Conservation (phyloP, 2,888 invertebrate species). For the Synanthedon tipuliformis region DNA sequence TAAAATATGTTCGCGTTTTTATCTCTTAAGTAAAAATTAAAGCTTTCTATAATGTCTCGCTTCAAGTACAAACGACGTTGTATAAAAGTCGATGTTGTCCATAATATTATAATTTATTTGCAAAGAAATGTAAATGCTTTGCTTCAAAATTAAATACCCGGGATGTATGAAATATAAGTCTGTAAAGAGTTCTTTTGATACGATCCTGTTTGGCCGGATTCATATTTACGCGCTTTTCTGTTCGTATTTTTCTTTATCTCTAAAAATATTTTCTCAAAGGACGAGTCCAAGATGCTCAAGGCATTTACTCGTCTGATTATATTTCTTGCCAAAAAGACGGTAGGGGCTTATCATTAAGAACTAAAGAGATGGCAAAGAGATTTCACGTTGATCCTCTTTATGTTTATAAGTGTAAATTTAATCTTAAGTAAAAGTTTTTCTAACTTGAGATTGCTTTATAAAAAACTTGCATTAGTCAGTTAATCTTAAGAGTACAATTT, state of each 20-base stretch:
- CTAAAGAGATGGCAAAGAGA: constrained; percentile 16
- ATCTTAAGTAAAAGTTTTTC: not conserved
- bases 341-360: constrained; percentile 38
- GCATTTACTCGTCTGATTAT: constrained; percentile 56
- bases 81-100: too few species aligned
- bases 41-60: too few species aligned
- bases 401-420: constrained; percentile 1
- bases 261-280: constrained; percentile 49
- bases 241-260: constrained; percentile 39
- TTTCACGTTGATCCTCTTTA: constrained; percentile 1
- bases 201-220: constrained; percentile 32
- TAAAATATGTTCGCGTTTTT: too few species aligned
- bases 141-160: not conserved
- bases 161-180: constrained; percentile 23
- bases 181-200: constrained; percentile 42
- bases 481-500: constrained; percentile 1
- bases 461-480: not conserved
- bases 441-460: not conserved
- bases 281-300: constrained; percentile 43
- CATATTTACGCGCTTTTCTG: constrained; percentile 19
- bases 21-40: too few species aligned
- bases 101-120: not conserved
- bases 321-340: constrained; percentile 39
- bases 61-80: too few species aligned
- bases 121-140: not conserved